These are phyloP conservation scores for Megaustenia siamemsis DNA, from an alignment of 2,888 invertebrate species.

Conservation along the genomic window DNA sequence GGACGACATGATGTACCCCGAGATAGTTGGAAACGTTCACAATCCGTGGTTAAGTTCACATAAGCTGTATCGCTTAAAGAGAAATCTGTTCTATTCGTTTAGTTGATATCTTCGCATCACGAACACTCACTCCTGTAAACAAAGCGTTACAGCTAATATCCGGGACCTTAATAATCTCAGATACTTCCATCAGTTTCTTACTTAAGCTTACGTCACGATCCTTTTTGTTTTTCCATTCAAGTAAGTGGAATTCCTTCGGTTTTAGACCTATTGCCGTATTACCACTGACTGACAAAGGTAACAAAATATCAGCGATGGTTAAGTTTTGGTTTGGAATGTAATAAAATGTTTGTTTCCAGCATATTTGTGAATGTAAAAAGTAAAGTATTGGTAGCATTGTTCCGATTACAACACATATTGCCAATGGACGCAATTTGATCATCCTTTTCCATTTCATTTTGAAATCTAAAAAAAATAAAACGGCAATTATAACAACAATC, in stretches of 20 bases:
- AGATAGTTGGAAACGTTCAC: constrained; percentile 55
- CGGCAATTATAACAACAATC: too few relatives aligned
- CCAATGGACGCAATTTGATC: too few relatives aligned
- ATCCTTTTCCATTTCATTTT: too few relatives aligned
- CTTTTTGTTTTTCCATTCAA: neutral
- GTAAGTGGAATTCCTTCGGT: neutral
- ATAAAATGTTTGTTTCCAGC: too few relatives aligned
- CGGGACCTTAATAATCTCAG: neutral
- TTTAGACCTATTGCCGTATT: neutral
- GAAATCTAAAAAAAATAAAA: too few relatives aligned
- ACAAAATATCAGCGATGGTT: neutral
- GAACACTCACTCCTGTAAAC: neutral
- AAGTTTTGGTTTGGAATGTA: neutral
- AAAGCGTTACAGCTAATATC: neutral
- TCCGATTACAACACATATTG: too few relatives aligned
- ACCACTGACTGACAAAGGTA: neutral
- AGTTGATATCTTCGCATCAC: neutral
- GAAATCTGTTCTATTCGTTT: neutral
- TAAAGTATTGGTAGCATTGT: too few relatives aligned
- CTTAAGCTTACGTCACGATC: neutral
- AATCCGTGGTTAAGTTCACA: constrained; percentile 52
- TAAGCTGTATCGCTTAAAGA: neutral
- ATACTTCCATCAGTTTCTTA: neutral
- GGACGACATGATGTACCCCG: constrained; percentile 36
- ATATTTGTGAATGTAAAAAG: too few relatives aligned